Conservation (phyloP, 2,797 vertebrate genomes). For the Thunnus albacares region DNA sequence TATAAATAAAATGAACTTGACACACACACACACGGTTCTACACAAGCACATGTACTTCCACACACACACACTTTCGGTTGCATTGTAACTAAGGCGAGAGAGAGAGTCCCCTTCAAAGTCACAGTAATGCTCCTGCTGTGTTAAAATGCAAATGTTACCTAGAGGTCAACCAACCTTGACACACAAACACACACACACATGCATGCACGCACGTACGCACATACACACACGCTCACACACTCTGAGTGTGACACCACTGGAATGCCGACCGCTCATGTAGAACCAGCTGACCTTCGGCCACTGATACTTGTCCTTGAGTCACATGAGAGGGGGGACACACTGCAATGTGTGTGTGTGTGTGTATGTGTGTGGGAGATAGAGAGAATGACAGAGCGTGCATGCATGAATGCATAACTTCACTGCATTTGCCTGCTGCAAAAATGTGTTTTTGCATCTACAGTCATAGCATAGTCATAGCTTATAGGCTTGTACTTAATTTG, state of each 20-base stretch:
- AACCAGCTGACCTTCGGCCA: constrained; percentile 78
- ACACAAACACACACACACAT: constrained; percentile 35
- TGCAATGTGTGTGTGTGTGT: constrained; percentile 14
- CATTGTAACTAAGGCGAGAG: constrained; percentile 5
- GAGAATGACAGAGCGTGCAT: neutral
- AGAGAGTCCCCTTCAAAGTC: constrained; percentile 53
- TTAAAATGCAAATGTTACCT: constrained; percentile 65
- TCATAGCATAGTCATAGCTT: neutral
- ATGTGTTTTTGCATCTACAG: constrained; percentile 10
- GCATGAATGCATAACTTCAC: constrained; percentile 21
- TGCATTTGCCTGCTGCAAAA: neutral
- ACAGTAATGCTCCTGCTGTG: constrained; percentile 36
- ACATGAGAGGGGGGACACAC: constrained; percentile 47
- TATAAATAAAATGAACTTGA: too few relatives aligned
- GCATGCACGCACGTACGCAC: constrained; percentile 30
- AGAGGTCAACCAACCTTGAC: constrained; percentile 48
- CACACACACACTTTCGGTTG: constrained; percentile 4
- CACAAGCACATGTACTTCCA: neutral
- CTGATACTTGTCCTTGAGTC: constrained; percentile 81
- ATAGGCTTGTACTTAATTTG: neutral
- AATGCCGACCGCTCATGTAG: constrained; percentile 71
- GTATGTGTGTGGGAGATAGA: neutral
- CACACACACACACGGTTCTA: neutral
- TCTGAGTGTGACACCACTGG: constrained; percentile 60
- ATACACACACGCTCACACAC: constrained; percentile 37